Conservation (phyloP, 2,113 vertebrate species). For the Cettia cetti region DNA sequence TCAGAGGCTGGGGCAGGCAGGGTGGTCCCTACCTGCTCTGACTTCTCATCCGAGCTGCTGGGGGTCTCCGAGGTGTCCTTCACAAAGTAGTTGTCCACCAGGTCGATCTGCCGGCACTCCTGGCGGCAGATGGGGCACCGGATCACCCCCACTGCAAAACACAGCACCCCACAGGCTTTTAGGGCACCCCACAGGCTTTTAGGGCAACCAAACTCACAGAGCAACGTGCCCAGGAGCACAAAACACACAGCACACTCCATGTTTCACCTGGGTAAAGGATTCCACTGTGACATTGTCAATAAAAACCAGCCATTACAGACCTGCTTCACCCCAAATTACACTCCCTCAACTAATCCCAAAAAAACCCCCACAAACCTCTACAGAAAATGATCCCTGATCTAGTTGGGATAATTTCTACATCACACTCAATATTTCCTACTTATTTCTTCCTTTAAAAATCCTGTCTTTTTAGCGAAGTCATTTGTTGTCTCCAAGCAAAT, state of each 20-base stretch:
- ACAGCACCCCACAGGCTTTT: rapidly evolving
- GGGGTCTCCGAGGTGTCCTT: conserved; percentile 91
- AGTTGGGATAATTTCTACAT: background rate
- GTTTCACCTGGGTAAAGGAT: background rate
- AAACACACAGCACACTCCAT: background rate
- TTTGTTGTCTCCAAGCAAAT: background rate
- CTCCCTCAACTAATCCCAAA: background rate
- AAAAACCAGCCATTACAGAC: rapidly evolving
- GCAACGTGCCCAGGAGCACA: rapidly evolving
- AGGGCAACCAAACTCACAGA: rapidly evolving
- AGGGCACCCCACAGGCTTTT: rapidly evolving
- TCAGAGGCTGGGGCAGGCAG: background rate
- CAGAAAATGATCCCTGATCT: background rate
- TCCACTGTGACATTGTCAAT: rapidly evolving
- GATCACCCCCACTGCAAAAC: conserved; percentile 78
- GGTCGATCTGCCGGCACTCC: conserved; percentile 95
- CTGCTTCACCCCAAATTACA: background rate
- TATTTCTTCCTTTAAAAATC: background rate
- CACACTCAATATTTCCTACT: background rate
- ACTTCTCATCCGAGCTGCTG: conserved; percentile 89
- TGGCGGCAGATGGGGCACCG: conserved; percentile 92
- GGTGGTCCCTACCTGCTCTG: conserved; percentile 82
- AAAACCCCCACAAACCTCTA: rapidly evolving
- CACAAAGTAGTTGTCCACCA: conserved; percentile 98
- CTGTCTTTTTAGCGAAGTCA: background rate